Conservation (phyloP, 2,113 vertebrate species). For the Oncorhynchus tshawytscha region DNA sequence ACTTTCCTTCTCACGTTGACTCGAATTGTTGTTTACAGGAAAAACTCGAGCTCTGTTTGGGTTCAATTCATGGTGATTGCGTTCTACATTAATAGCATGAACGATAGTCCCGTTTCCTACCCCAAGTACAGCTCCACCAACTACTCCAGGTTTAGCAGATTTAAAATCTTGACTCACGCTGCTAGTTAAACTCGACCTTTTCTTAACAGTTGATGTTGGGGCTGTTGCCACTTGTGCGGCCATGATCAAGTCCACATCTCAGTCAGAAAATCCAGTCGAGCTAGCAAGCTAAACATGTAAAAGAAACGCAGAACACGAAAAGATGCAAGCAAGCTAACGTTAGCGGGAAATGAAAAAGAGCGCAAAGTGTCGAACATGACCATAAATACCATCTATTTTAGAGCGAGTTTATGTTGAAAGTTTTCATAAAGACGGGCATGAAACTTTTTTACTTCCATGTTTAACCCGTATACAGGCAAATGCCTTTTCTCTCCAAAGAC, state of each 20-base stretch:
- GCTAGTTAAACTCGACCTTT: conserved; percentile 43
- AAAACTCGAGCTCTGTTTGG: conserved; percentile 67
- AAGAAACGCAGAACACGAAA: neutral
- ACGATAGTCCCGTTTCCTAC: conserved; percentile 56
- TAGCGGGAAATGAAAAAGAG: neutral
- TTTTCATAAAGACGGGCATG: neutral
- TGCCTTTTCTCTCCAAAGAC: neutral
- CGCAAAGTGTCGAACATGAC: too few species aligned
- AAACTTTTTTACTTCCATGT: conserved; percentile 1
- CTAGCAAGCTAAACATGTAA: neutral
- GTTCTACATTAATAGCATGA: conserved; percentile 69
- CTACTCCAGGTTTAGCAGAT: conserved; percentile 46
- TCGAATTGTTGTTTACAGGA: conserved; percentile 62
- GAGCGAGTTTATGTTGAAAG: neutral
- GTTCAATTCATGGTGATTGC: conserved; percentile 66
- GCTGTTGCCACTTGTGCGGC: conserved; percentile 72
- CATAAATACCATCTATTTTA: neutral
- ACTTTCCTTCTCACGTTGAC: conserved; percentile 70
- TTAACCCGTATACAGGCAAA: neutral
- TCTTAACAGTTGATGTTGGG: conserved; percentile 58
- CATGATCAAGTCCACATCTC: conserved; percentile 77
- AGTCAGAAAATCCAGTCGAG: conserved; percentile 26
- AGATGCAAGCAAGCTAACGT: neutral
- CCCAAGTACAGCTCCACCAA: conserved; percentile 40
- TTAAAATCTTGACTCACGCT: conserved; percentile 64